Conservation (phyloP, 2,113 vertebrate species). For the Erythrolamprus reginae region DNA sequence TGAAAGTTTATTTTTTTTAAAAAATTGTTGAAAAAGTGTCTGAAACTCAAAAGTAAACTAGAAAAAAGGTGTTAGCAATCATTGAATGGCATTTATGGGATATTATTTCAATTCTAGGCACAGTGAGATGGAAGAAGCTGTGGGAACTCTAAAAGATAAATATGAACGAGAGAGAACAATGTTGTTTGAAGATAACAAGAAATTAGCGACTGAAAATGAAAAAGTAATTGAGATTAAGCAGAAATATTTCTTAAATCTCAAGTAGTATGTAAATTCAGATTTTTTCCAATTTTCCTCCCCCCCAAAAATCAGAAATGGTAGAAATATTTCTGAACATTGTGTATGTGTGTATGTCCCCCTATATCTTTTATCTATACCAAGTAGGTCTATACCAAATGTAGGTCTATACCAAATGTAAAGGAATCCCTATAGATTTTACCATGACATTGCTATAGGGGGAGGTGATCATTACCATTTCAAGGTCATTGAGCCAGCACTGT, state of each 20-base stretch:
- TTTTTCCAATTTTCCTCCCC: not conserved
- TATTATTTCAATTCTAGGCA: slow-evolving; percentile 67
- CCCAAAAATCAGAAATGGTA: not conserved
- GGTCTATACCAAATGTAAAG: too few species aligned
- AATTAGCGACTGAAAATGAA: slow-evolving; percentile 82
- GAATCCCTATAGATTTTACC: too few species aligned
- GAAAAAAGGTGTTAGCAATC: not conserved
- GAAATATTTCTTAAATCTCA: not conserved
- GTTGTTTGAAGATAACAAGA: slow-evolving; percentile 86
- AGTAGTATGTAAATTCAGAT: slow-evolving; percentile 8
- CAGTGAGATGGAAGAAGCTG: slow-evolving; percentile 82
- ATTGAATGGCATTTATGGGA: not conserved
- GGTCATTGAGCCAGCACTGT: too few species aligned
- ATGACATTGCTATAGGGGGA: too few species aligned
- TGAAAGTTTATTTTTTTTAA: not conserved
- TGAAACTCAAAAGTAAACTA: not conserved
- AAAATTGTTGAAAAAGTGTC: not conserved
- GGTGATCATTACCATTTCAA: too few species aligned
- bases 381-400: too few species aligned
- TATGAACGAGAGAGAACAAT: slow-evolving; percentile 82
- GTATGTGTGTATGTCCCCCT: too few species aligned
- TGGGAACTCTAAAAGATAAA: slow-evolving; percentile 80
- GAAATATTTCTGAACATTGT: not conserved
- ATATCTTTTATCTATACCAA: too few species aligned
- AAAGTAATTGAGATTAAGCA: slow-evolving; percentile 70